These are phyloP conservation scores for Gambusia yucatana DNA, from an alignment of 2,797 vertebrate genomes.

Conservation along the genomic window DNA sequence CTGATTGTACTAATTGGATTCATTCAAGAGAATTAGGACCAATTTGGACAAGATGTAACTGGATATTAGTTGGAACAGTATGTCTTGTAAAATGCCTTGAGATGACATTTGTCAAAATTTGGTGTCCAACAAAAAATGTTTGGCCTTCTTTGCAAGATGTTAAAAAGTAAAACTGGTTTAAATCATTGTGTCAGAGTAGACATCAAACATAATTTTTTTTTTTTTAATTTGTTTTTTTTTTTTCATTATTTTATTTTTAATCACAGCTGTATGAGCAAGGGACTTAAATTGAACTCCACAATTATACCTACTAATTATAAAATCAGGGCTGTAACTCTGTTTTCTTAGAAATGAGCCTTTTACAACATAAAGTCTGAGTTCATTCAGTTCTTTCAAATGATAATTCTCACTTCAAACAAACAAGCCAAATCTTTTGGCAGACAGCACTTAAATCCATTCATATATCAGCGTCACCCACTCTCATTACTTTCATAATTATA, in stretches of 20 bases:
- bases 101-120: neutral
- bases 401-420: conserved; percentile 64
- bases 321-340: conserved; percentile 56
- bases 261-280: neutral
- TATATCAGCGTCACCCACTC: conserved; percentile 19
- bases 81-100: neutral
- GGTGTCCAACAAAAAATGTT: neutral
- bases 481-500: conserved; percentile 5
- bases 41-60: neutral
- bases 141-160: neutral
- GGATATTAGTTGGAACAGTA: neutral
- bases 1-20: neutral
- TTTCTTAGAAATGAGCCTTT: conserved; percentile 58
- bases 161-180: neutral
- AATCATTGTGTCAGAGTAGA: neutral
- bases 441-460: conserved; percentile 39
- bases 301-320: conserved; percentile 26
- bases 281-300: neutral
- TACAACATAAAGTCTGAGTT: conserved; percentile 48
- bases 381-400: conserved; percentile 57
- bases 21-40: neutral
- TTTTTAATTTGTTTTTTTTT: neutral
- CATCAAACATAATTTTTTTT: neutral
- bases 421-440: conserved; percentile 35
- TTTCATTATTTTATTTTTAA: neutral